A percentile compares a stretch with the other conserved stretches of the same genome.
These are phyloP conservation scores for Caenorhabditis becei DNA, from an alignment of 2,888 invertebrate species.

Conservation along the genomic window DNA sequence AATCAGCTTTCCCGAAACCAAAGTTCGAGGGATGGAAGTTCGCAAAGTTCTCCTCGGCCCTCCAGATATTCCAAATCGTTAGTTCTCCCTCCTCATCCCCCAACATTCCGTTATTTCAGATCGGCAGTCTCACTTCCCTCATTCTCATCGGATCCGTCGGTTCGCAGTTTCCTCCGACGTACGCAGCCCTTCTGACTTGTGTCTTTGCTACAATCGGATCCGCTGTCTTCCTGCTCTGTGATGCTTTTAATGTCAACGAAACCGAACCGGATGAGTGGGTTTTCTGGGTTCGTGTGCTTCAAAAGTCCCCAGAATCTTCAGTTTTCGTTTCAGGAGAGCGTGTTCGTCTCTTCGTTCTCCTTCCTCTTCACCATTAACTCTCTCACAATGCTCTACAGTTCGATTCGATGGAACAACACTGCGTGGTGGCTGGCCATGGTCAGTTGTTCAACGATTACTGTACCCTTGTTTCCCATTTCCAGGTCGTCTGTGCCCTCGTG, in stretches of 20 bases:
- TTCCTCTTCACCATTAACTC: slow-evolving; percentile 64
- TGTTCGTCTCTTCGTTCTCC: slow-evolving; percentile 54
- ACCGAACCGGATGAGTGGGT: slow-evolving; percentile 65
- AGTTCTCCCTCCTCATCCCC: slow-evolving; percentile 5
- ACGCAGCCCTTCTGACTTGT: slow-evolving; percentile 61
- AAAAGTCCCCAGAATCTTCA: too few species aligned
- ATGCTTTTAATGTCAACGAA: slow-evolving; percentile 60
- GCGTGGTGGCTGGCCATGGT: slow-evolving; percentile 62
- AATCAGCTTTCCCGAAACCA: slow-evolving; percentile 35
- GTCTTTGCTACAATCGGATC: slow-evolving; percentile 54
- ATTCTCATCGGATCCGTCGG: slow-evolving; percentile 64
- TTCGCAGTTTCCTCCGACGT: slow-evolving; percentile 62
- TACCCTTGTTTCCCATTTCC: background rate
- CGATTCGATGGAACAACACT: slow-evolving; percentile 64
- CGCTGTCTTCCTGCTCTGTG: slow-evolving; percentile 50
- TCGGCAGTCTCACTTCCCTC: slow-evolving; percentile 46
- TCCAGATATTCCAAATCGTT: slow-evolving; percentile 51
- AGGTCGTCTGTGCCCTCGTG: slow-evolving; percentile 47
- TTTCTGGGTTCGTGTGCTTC: slow-evolving; percentile 67
- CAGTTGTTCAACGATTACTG: background rate
- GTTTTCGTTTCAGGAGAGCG: slow-evolving; percentile 49
- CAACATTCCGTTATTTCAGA: too few species aligned
- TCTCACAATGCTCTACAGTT: slow-evolving; percentile 66
- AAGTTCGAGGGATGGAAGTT: slow-evolving; percentile 50
- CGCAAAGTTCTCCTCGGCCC: slow-evolving; percentile 44